Base-by-base conservation (phyloP, 2,888 invertebrate species). In the Anthrax anthrax region DNA sequence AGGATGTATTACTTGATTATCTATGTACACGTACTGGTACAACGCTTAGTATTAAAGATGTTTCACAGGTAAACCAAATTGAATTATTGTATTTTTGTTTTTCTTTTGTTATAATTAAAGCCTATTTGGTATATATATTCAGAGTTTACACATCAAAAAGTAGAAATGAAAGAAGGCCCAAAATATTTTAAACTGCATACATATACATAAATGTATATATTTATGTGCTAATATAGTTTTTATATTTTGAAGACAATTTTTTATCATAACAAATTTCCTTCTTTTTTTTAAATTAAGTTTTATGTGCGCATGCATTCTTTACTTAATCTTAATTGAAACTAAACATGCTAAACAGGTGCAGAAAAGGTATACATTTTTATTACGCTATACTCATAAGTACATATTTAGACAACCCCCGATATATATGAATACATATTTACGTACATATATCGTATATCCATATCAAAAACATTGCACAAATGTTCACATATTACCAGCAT, bases 1-100 rank as follows among this genome's bases (percentile, higher is more conserved):
- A 95, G 67, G 92, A 95, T 66, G 92, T 94, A 1, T 72, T 98
- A 8, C 72, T 98, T 47, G 85, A 88, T 60, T 85, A 94, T 62
- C 74, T 98, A 47, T 90, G 90, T 64, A 86, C 86, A 47, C 84
- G 88, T 47, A 83, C 86, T 14, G 92, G 90, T 45, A 83, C 86
- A 43, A 84, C 91, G 50, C 77, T 96, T 45, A 88, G 87, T 59
- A 89, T 96, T 56, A 87, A 95, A 70, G 90, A 90, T 72, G 76
- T 78, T 14, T 77, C 78, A 56, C 77, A 69, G 61, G 69, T 68
- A 49, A 50, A 23, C 8, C n/a, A n/a, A n/a, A n/a, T n/a, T n/a
- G n/a, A n/a, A n/a, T n/a, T n/a, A n/a, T n/a, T n/a, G n/a, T n/a
- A n/a, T n/a, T n/a, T n/a, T n/a, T n/a, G n/a, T 14, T 34, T 34